Base-by-base conservation (phyloP, 2,888 invertebrate species). In the Leptopilina drosophilae region DNA sequence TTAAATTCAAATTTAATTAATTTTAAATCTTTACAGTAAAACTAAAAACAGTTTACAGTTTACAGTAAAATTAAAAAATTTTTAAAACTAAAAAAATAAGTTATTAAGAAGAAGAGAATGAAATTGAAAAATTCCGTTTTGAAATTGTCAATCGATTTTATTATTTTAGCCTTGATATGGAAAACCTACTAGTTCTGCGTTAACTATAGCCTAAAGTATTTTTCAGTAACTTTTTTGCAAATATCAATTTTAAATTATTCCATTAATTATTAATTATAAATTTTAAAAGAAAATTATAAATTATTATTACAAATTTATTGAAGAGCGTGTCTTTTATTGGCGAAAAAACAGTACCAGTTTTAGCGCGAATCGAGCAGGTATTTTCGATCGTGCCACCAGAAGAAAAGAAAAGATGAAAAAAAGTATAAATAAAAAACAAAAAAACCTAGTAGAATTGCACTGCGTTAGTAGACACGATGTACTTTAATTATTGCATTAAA, bases 171-270 rank as follows among this genome's bases (percentile, higher is more conserved):
- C 14, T 14, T 65, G 33, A 42, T 2, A 33, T 33, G 33, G 46
- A 49, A 67, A 67, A 67, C 12, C 46, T 14, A 64, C 73, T 73
- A 73, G 56, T 14, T 46, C 73, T 73, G n/a, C 56, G 56, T 73
- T 73, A 73, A 49, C 33, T 12, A n/a, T 66, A 66, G 66, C 73
- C 73, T 73, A 56, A 73, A 73, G 33, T 73, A 73, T 73, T 73
- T 73, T 73, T 73, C 56, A 73, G 73, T 56, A 73, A 73, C 53
- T 73, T 73, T 33, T 33, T 73, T 73, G 73, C 73, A 73, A 73
- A 26, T 69, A 69, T 69, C 26, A 26, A 67, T 67, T 67, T 3
- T 49, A 49, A 49, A 49, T 49, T 49, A 49, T 49, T 49, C 11
- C 8, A 42, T 42, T 42, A 49, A 49, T 49, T 49, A 49, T 49